A percentile compares a stretch with the other conserved stretches of the same genome.
Evolutionary conservation across 2,888 invertebrate genomes (phyloP).

Genomic region (Lingula anatina): DNA sequence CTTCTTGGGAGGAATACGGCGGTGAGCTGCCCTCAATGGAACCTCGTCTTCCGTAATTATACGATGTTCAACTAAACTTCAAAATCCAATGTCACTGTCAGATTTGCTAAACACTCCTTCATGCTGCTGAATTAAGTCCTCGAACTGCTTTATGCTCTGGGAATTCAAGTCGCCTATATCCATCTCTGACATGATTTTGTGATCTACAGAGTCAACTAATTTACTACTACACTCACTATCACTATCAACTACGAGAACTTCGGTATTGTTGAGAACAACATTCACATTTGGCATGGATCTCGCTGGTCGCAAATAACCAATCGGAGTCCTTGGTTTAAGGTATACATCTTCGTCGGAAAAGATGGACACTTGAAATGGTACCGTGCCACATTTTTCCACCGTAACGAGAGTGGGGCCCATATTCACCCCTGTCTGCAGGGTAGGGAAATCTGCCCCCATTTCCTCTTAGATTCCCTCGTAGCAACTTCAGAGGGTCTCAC

Average conservation of each 20-base stretch:
- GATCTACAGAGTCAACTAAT: not conserved
- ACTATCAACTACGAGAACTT: too few relatives aligned
- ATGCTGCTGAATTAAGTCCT: not conserved
- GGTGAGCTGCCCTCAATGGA: too few relatives aligned
- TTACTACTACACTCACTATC: not conserved
- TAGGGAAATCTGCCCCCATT: too few relatives aligned
- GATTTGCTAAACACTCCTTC: not conserved
- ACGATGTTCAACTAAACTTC: conserved; percentile 1
- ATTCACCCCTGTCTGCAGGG: not conserved
- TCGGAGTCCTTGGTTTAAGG: too few relatives aligned
- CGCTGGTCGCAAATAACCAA: not conserved
- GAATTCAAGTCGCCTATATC: not conserved
- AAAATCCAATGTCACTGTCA: too few relatives aligned
- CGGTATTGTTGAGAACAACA: too few relatives aligned
- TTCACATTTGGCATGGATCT: too few relatives aligned
- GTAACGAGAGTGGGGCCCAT: not conserved
- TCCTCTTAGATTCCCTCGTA: too few relatives aligned
- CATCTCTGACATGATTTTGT: not conserved
- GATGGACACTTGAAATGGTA: not conserved
- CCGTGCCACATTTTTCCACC: not conserved
- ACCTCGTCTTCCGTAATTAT: conserved; percentile 4
- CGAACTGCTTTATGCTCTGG: not conserved
- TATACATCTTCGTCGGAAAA: too few relatives aligned
- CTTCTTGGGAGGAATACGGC: conserved; percentile 3
- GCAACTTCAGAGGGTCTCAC: too few relatives aligned